These are phyloP conservation scores for Lichenostomus cassidix DNA, from an alignment of 2,113 vertebrate species.

Conservation along the genomic window DNA sequence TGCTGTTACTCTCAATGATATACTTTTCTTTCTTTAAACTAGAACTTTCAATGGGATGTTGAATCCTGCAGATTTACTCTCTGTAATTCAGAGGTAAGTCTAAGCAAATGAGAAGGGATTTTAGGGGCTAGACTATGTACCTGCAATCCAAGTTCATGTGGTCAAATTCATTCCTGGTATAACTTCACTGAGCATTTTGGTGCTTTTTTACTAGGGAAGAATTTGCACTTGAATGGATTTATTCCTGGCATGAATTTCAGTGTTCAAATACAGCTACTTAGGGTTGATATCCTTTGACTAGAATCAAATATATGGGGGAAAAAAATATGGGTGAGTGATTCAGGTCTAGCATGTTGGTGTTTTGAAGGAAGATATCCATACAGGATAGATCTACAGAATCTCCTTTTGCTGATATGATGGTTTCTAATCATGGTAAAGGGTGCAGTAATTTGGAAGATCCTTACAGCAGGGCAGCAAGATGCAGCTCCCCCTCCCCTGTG, in stretches of 20 bases:
- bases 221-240: not conserved
- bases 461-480: not conserved
- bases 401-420: not conserved
- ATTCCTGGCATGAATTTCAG: not conserved
- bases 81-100: not conserved
- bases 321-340: not conserved
- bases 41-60: not conserved
- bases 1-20: not conserved
- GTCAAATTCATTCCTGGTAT: not conserved
- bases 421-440: not conserved
- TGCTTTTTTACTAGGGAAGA: not conserved
- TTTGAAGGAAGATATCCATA: not conserved
- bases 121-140: not conserved
- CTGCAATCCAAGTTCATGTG: not conserved
- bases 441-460: not conserved
- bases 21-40: not conserved
- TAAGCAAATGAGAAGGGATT: not conserved
- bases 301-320: not conserved
- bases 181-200: not conserved
- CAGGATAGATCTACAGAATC: not conserved
- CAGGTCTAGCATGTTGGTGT: rapidly evolving
- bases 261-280: not conserved
- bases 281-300: not conserved
- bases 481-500: rapidly evolving
- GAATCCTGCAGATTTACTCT: not conserved